A percentile compares a stretch with the other conserved stretches of the same genome.
Conservation (phyloP, 2,888 invertebrate genomes). For the Diogma glabrata region DNA sequence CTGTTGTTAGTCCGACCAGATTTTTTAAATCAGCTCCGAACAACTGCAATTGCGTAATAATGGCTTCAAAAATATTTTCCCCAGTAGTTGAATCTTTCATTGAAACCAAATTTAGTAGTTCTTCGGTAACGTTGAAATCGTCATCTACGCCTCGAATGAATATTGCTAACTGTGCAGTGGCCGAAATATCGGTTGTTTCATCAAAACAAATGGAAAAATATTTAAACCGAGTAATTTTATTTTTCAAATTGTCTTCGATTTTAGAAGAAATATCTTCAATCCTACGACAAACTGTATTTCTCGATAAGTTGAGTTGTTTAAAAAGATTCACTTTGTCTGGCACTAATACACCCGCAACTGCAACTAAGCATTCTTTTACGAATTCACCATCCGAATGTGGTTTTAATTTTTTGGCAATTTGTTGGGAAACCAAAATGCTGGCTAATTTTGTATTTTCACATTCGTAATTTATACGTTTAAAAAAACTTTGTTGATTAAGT, state of each 20-base stretch:
- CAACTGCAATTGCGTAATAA: neutral
- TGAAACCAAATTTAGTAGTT: slow-evolving; percentile 1
- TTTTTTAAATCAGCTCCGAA: neutral
- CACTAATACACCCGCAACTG: neutral
- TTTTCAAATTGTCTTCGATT: neutral
- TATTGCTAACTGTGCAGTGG: neutral
- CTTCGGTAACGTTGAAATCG: neutral
- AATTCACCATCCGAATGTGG: slow-evolving; percentile 1
- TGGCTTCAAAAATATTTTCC: neutral
- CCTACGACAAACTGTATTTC: too few relatives aligned
- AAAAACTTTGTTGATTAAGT: neutral
- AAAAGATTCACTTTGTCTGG: neutral
- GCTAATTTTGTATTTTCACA: neutral
- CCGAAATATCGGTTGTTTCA: neutral
- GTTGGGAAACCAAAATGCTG: too few relatives aligned
- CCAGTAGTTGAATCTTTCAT: neutral
- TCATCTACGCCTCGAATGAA: slow-evolving; percentile 4
- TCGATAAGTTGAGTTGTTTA: neutral
- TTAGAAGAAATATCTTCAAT: slow-evolving; percentile 1
- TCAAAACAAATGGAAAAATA: slow-evolving; percentile 1
- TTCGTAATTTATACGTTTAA: neutral
- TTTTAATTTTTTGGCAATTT: too few relatives aligned
- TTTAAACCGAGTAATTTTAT: neutral
- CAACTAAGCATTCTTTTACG: slow-evolving; percentile 1
- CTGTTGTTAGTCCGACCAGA: neutral